Evolutionary conservation across 2,888 invertebrate species (phyloP).

Genomic region (Dexiosoma caninum): DNA sequence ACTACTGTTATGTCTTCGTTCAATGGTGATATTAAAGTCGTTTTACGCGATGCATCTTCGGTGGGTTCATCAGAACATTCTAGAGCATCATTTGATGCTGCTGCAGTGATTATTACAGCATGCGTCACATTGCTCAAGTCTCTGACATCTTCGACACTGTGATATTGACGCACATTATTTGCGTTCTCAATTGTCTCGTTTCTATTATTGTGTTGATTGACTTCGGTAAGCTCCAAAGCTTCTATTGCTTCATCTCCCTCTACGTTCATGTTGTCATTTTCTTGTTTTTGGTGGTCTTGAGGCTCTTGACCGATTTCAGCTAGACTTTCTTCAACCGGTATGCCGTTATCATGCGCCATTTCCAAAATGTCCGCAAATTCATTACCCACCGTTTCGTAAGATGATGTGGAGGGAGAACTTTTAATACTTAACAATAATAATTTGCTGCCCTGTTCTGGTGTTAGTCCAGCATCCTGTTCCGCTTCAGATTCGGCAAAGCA

Average conservation of each 20-base stretch:
- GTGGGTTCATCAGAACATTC: conserved; percentile 78
- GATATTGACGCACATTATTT: conserved; percentile 71
- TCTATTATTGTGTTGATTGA: conserved; percentile 46
- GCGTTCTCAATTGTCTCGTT: conserved; percentile 52
- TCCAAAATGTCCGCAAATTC: conserved; percentile 75
- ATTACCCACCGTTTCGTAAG: conserved; percentile 78
- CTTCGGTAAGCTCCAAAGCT: conserved; percentile 14
- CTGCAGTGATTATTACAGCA: conserved; percentile 86
- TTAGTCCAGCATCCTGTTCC: conserved; percentile 67
- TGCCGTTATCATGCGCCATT: conserved; percentile 57
- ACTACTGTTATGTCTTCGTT: conserved; percentile 80
- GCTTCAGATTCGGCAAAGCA: conserved; percentile 71
- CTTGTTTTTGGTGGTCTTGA: neutral
- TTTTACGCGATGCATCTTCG: conserved; percentile 79
- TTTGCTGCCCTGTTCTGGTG: conserved; percentile 66
- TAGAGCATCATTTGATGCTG: conserved; percentile 83
- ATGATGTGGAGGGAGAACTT: conserved; percentile 78
- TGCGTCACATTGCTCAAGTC: conserved; percentile 78
- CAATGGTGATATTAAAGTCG: conserved; percentile 81
- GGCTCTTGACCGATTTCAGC: conserved; percentile 1
- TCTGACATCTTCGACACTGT: conserved; percentile 77
- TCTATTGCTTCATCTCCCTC: conserved; percentile 57
- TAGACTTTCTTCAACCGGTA: conserved; percentile 16
- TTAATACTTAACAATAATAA: conserved; percentile 72
- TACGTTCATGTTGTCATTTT: conserved; percentile 48